Base-by-base conservation (phyloP, 2,888 invertebrate genomes). In the Caenorhabditis sp. region DNA sequence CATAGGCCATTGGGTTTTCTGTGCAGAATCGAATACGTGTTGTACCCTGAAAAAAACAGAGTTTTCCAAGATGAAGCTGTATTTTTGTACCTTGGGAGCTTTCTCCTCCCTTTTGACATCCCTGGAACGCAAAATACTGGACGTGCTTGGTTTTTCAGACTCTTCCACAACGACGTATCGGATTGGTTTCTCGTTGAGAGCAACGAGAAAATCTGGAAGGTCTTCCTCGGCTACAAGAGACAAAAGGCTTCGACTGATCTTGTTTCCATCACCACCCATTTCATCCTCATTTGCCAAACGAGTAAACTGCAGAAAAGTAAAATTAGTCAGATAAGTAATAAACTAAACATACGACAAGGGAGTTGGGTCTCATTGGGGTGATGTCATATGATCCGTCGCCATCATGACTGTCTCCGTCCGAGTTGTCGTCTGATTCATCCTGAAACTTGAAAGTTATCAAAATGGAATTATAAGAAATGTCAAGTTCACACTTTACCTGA, bases 341-440 rank as follows among this genome's bases (percentile, higher is more conserved):
- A 6, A 32, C 32, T 9, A 11, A 22, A 22, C 67, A 15, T 22
- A 81, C 81, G 50, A 72, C 58, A 22, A 82, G 76, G 20, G 82
- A 82, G 24, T 77, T 71, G 11, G 82, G 82, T n/a, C 82, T 61
- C 47, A 72, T 62, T 20, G 82, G 67, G 2, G 77, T 82, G 47
- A 82, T 68, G 24, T 82, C 82, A 72, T 82, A 82, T 3, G 77
- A 82, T 15, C 68, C 81, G 37, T 58, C 74, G 18, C 69, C 76
- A 71, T 71, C 76, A 40, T 50, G 56, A 53, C 77, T 69, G 26
- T 82, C 82, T 15, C 74, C 77, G 40, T 77, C 77, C 26, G 76
- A 76, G 40, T 76, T 76, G 60, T 70, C 70, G 26, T 81, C 81
- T 15, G 76, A 81, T 22, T 81, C 81, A 69, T 81, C 81, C 81